Evolutionary conservation across 2,888 invertebrate species (phyloP).

Genomic region (Drosophila emarginata): DNA sequence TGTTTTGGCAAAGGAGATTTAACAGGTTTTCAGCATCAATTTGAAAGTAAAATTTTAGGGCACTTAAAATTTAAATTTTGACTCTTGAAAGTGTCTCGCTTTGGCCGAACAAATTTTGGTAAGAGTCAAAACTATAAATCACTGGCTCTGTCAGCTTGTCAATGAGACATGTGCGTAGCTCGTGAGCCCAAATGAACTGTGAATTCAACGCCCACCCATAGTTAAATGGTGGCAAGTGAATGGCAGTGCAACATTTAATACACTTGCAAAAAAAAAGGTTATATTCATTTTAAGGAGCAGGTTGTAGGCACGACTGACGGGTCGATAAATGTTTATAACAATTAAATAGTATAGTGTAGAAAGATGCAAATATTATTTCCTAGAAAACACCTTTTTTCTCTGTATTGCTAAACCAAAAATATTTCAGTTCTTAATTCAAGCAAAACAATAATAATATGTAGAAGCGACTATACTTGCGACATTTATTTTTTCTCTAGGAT

Average conservation of each 20-base stretch:
- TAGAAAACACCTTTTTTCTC: too few species aligned
- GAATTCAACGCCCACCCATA: constrained; percentile 45
- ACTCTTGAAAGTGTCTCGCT: constrained; percentile 35
- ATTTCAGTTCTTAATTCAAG: too few species aligned
- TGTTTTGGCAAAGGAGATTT: constrained; percentile 7
- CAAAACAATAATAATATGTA: too few species aligned
- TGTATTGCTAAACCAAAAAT: background rate
- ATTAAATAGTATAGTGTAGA: too few species aligned
- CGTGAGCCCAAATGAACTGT: constrained; percentile 25
- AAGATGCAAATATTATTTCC: too few species aligned
- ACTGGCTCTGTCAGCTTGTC: constrained; percentile 37
- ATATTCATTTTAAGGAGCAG: too few species aligned
- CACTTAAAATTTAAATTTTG: constrained; percentile 31
- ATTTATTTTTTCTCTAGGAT: background rate
- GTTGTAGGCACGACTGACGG: too few species aligned
- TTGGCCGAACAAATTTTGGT: constrained; percentile 25
- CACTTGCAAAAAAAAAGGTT: background rate
- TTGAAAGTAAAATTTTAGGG: constrained; percentile 54
- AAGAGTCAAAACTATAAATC: constrained; percentile 52
- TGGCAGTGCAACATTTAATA: constrained; percentile 33
- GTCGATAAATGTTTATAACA: too few species aligned
- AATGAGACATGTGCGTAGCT: constrained; percentile 47
- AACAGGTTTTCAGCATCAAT: constrained; percentile 23
- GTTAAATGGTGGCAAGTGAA: constrained; percentile 42
- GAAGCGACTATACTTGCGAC: background rate